Evolutionary conservation across 2,888 invertebrate genomes (phyloP), one percentile per base, ranked within the genome.

Genomic region (Heliothis peltigera): DNA sequence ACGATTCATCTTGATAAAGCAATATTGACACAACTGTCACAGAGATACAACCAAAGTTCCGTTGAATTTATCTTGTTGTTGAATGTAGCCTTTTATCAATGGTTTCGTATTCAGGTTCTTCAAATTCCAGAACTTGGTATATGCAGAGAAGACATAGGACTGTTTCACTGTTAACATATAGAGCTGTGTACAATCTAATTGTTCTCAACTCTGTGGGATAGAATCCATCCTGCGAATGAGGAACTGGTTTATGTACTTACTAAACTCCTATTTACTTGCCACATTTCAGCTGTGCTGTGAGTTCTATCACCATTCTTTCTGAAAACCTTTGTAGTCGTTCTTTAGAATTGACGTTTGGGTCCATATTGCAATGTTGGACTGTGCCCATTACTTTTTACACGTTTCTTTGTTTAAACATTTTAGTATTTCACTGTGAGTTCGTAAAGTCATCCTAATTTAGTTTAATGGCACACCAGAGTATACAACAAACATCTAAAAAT

Each of bases 1-100:
- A 54, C 51, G 18, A 60, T 79, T 61, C 44, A 70, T 77, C 58
- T 60, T 68, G 76, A 71, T 75, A 71, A 59, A 43, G 28, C 25
- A 39, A 39, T n/a, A 64, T 55, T 63, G 71, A 65, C 59, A 54
- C 59, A 60, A 61, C 64, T 79, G 65, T 66, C 64, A 52, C 22
- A 46, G 47, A 59, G 19, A 44, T 51, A 62, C 46, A 59, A 64
- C 60, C n/a, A n/a, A n/a, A 56, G 65, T 74, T 66, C 51, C 52
- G 54, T 61, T 57, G 39, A 25, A 52, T 75, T 67, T 65, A 66
- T 63, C 59, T 60, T 60, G 39, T 39, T 6, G 39, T n/a, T 39
- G 15, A n/a, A 6, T 15, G 10, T 32, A 32, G 15, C 35, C 39
- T 39, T 39, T n/a, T 39, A 39, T 32, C 32, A 39, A 32, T 32